Evolutionary conservation across 1,140 invertebrate genomes (phyloP).

Genomic region (Drosophila guanche): DNA sequence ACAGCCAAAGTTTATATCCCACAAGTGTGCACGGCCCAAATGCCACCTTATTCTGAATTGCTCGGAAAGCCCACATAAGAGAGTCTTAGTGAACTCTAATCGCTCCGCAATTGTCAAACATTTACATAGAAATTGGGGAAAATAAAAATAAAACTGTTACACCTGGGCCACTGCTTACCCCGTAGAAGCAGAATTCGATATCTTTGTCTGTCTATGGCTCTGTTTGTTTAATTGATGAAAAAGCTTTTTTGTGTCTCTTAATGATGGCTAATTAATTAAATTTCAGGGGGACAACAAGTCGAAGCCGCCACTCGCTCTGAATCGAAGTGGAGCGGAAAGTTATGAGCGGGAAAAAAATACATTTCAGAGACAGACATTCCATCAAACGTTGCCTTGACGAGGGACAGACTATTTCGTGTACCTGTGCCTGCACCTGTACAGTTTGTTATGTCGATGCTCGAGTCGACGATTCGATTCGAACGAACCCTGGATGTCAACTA

Average conservation of each 20-base stretch:
- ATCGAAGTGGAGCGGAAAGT: constrained; percentile 42
- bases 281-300: constrained; percentile 33
- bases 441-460: constrained; percentile 74
- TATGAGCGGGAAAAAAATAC: constrained; percentile 23
- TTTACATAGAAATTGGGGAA: constrained; percentile 50
- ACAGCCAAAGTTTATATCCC: constrained; percentile 70
- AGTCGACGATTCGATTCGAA: constrained; percentile 16
- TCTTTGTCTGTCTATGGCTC: neutral
- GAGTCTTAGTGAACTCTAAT: constrained; percentile 18
- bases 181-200: neutral
- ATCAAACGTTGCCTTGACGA: constrained; percentile 73
- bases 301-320: constrained; percentile 36
- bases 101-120: constrained; percentile 39
- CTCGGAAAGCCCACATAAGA: neutral
- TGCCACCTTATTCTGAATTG: neutral
- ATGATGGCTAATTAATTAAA: constrained; percentile 52
- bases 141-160: too few relatives aligned
- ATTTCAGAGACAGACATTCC: constrained; percentile 45
- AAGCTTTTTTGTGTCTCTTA: neutral
- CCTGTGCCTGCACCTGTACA: constrained; percentile 35
- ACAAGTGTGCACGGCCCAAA: constrained; percentile 56
- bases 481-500: constrained; percentile 38
- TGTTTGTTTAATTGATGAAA: neutral
- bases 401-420: constrained; percentile 32
- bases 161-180: constrained; percentile 1